Evolutionary conservation across 2,113 vertebrate species (phyloP).

Genomic region (Xenotilapia longispinis): DNA sequence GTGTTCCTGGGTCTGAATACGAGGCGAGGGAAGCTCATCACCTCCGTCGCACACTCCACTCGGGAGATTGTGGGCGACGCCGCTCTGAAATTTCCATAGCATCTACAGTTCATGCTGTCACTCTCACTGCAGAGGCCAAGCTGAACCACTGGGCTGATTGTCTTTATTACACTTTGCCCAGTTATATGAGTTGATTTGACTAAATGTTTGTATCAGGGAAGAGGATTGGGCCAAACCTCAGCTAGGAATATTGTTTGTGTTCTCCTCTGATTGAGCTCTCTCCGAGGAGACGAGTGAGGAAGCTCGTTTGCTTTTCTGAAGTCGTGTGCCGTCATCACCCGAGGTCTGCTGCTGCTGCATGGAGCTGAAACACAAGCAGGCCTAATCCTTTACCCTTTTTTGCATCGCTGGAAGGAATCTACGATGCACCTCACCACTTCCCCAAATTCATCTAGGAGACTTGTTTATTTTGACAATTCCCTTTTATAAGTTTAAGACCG

Average conservation of each 20-base stretch:
- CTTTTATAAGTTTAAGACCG: slow-evolving; percentile 2
- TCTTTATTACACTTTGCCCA: slow-evolving; percentile 28
- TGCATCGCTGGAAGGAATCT: slow-evolving; percentile 41
- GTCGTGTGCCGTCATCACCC: not conserved
- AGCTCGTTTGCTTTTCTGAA: slow-evolving; percentile 6
- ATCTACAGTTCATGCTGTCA: slow-evolving; percentile 23
- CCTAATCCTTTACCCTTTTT: slow-evolving; percentile 22
- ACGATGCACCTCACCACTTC: not conserved
- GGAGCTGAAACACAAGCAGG: slow-evolving; percentile 26
- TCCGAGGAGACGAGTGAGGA: slow-evolving; percentile 37
- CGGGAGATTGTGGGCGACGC: slow-evolving; percentile 32
- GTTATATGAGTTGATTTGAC: slow-evolving; percentile 61
- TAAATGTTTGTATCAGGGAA: slow-evolving; percentile 47
- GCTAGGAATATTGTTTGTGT: slow-evolving; percentile 59
- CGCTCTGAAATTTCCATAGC: slow-evolving; percentile 32
- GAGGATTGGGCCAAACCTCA: slow-evolving; percentile 54
- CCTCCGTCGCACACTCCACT: slow-evolving; percentile 40
- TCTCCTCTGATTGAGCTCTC: slow-evolving; percentile 33
- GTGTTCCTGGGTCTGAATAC: slow-evolving; percentile 31
- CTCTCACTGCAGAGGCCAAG: slow-evolving; percentile 31
- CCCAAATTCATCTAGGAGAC: slow-evolving; percentile 21
- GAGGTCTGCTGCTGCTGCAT: slow-evolving; percentile 22
- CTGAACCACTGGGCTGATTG: slow-evolving; percentile 43
- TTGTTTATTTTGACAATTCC: slow-evolving; percentile 16
- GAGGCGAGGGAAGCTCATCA: slow-evolving; percentile 33